Base-by-base conservation (phyloP, 2,113 vertebrate species). In the Thamnaconus septentrionalis region DNA sequence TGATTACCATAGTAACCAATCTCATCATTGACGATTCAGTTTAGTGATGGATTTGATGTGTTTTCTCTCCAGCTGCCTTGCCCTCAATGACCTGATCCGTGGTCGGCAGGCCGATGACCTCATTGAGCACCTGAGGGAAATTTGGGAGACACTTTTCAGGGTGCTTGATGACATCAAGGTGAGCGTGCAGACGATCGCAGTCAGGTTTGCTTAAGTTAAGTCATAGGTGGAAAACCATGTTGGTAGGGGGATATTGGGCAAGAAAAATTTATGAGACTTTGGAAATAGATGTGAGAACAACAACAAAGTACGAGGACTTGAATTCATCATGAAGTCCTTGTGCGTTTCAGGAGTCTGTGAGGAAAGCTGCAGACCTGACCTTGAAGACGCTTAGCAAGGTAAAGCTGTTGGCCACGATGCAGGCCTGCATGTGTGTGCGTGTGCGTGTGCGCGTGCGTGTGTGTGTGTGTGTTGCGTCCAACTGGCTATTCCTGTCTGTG, bases 161-260 rank as follows among this genome's bases (percentile, higher is more conserved):
- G 97, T 99, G 12, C 94, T 98, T 84, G 97, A 99, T 88, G 97
- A 99, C 82, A 98, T 99, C 82, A 99, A 99, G 95, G 97, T 98
- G 87, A 78, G 66, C 11, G 8, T 42, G 18, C 11, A 71, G 66
- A 43, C 54, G 0, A 62, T 64, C 41, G 10, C 4, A 49, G 52
- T 61, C 45, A 31, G 0, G 43, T 1, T 41, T 56, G 1, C 4
- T 66, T 62, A 31, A 6, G 31, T 18, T 31, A 31, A 31, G 18
- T 31, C 18, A 31, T 1, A 31, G 18, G 18, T 31, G 18, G 18
- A 31, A 31, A 31, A 31, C 18, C 18, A 31, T 31, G 18, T 31
- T 31, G 18, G 18, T 31, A 31, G 18, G 18, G 18, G 18, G 18
- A 31, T 31, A 31, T 31, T 31, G 2, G 18, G 2, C 18, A 31